Evolutionary conservation across 2,888 invertebrate species (phyloP).

Genomic region (Sminthurides aquaticus): DNA sequence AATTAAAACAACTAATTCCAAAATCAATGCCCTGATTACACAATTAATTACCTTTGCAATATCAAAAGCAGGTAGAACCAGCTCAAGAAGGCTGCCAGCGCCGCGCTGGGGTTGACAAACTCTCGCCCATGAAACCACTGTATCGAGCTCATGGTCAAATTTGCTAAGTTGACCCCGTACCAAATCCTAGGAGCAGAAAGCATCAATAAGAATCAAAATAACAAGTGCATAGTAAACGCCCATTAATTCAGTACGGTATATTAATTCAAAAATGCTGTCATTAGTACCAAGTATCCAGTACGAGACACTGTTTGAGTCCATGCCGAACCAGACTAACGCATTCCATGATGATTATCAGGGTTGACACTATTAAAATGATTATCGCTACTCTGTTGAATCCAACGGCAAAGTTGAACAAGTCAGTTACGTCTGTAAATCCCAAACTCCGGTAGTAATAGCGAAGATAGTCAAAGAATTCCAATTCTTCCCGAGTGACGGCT

Average conservation of each 20-base stretch:
- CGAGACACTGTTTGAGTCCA: slow-evolving; percentile 1
- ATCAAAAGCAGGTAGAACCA: slow-evolving; percentile 6
- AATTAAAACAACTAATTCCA: not conserved
- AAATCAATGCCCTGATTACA: not conserved
- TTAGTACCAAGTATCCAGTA: not conserved
- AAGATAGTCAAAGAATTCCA: slow-evolving; percentile 9
- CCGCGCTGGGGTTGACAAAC: slow-evolving; percentile 4
- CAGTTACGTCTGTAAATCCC: not conserved
- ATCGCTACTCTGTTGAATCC: not conserved
- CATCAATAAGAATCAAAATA: too few relatives aligned
- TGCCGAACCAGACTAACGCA: not conserved
- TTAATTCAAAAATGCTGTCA: not conserved
- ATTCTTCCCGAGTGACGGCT: not conserved
- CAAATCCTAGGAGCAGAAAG: slow-evolving; percentile 1
- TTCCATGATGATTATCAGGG: not conserved
- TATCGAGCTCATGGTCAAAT: slow-evolving; percentile 1
- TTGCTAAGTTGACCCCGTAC: slow-evolving; percentile 6
- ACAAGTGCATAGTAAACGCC: too few relatives aligned
- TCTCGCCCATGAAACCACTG: slow-evolving; percentile 2
- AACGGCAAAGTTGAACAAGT: slow-evolving; percentile 9
- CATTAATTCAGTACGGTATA: too few relatives aligned
- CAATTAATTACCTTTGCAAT: not conserved
- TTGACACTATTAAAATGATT: not conserved
- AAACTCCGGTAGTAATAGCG: not conserved
- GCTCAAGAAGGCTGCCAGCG: slow-evolving; percentile 3